phyloP scores from a whole-genome alignment of 2,888 invertebrate species.

The Beris morrisii region DNA sequence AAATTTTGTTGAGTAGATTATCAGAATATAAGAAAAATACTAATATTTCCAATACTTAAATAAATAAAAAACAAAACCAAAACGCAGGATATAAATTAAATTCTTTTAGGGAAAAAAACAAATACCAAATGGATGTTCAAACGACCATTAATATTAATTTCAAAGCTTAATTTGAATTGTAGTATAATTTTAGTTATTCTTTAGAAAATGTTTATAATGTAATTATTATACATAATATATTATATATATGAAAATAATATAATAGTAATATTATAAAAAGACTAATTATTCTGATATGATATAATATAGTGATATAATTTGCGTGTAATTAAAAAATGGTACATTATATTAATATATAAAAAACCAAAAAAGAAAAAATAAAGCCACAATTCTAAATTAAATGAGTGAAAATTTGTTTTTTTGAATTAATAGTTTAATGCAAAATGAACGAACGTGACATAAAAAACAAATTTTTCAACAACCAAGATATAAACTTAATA shows the following conservation, averaged over 20 bases:
- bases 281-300: constrained; percentile 31
- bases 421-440: constrained; percentile 39
- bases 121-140: constrained; percentile 31
- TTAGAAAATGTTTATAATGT: neutral
- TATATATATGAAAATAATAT: constrained; percentile 14
- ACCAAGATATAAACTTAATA: constrained; percentile 20
- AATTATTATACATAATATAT: constrained; percentile 24
- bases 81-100: neutral
- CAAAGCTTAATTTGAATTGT: constrained; percentile 8
- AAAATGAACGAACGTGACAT: constrained; percentile 36
- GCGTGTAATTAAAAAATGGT: neutral
- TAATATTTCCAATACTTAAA: no score
- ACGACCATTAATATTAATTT: constrained; percentile 26
- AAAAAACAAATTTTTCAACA: constrained; percentile 33
- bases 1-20: constrained; percentile 57
- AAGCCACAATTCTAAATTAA: constrained; percentile 46
- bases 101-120: constrained; percentile 12
- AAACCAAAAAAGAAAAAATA: constrained; percentile 36
- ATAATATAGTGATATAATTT: constrained; percentile 24
- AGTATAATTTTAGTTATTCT: constrained; percentile 2
- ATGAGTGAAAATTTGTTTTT: constrained; percentile 39
- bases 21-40: constrained; percentile 57
- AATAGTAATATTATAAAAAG: constrained; percentile 36
- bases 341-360: constrained; percentile 27
- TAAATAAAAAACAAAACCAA: constrained; percentile 34